A percentile compares a stretch with the other conserved stretches of the same genome.
phyloP scores from a whole-genome alignment of 2,888 invertebrate species.

The Metellina segmentata region DNA sequence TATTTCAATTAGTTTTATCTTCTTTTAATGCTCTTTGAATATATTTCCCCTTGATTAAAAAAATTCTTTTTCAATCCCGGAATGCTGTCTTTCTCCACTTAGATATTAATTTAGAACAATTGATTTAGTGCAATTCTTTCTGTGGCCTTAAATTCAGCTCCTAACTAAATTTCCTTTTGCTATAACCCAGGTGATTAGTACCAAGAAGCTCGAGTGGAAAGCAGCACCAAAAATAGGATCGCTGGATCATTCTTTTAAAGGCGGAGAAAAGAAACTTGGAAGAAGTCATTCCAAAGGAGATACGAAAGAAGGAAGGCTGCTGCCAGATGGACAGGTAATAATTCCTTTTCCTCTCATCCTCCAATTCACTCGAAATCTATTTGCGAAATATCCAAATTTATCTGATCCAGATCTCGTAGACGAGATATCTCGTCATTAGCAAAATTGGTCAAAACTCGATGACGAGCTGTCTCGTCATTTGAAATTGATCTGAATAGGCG shows the following conservation, averaged over 20 bases:
- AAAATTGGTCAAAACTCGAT: too few relatives aligned
- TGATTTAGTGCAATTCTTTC: constrained; percentile 1
- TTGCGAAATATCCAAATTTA: too few relatives aligned
- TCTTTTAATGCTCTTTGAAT: too few relatives aligned
- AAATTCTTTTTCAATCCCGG: constrained; percentile 2
- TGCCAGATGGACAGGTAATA: constrained; percentile 64
- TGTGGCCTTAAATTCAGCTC: neutral
- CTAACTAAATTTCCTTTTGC: neutral
- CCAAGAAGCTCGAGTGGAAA: constrained; percentile 91
- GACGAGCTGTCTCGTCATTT: too few relatives aligned
- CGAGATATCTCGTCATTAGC: too few relatives aligned
- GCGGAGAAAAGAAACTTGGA: constrained; percentile 90
- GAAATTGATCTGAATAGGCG: too few relatives aligned
- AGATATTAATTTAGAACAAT: neutral
- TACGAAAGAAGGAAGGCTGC: constrained; percentile 53
- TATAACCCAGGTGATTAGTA: constrained; percentile 79
- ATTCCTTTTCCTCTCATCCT: neutral
- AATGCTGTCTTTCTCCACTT: neutral
- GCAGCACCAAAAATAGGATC: constrained; percentile 96
- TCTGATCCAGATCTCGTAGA: too few relatives aligned
- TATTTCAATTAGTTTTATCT: too few relatives aligned
- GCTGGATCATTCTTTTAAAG: constrained; percentile 94
- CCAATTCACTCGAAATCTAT: too few relatives aligned
- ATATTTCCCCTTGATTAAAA: neutral
- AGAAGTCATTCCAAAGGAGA: constrained; percentile 62